Evolutionary conservation across 2,113 vertebrate species (phyloP).

Genomic region (Prolemur simus): DNA sequence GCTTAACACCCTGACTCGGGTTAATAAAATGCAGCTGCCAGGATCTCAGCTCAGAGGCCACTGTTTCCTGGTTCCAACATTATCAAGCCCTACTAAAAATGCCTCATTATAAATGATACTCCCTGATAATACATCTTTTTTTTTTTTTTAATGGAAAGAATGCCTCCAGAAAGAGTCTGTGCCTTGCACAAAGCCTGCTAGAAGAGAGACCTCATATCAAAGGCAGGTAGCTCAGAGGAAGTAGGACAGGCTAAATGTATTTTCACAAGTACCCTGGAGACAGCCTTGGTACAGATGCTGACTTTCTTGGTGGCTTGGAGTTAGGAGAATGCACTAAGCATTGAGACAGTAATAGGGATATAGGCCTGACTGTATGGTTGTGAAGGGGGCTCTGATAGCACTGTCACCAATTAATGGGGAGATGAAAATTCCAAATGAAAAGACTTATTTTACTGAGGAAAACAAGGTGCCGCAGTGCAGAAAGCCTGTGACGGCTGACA

Average conservation of each 20-base stretch:
- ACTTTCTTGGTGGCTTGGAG: background rate
- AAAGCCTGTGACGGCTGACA: conserved; percentile 28
- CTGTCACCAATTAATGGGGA: conserved; percentile 59
- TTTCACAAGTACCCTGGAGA: conserved; percentile 29
- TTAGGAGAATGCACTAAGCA: background rate
- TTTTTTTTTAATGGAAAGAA: conserved; percentile 33
- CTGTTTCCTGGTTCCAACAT: conserved; percentile 66
- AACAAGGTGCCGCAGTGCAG: conserved; percentile 34
- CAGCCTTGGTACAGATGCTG: conserved; percentile 8
- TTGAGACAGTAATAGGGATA: background rate
- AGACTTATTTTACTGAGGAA: conserved; percentile 48
- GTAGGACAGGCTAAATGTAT: background rate
- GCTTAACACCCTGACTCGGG: conserved; percentile 77
- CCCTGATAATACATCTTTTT: conserved; percentile 38
- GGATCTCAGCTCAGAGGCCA: conserved; percentile 64
- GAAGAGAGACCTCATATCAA: conserved; percentile 9
- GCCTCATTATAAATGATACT: conserved; percentile 69
- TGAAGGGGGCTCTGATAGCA: background rate
- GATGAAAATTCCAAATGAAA: background rate
- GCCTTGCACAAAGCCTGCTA: conserved; percentile 53
- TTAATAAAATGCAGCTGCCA: conserved; percentile 73
- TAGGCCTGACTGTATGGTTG: accelerated
- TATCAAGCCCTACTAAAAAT: conserved; percentile 66
- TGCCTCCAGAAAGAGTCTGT: conserved; percentile 30
- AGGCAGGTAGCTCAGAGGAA: conserved; percentile 52